A percentile compares a stretch with the other conserved stretches of the same genome.
These are phyloP conservation scores for Troilus luridus DNA, from an alignment of 2,888 invertebrate species.

Conservation along the genomic window DNA sequence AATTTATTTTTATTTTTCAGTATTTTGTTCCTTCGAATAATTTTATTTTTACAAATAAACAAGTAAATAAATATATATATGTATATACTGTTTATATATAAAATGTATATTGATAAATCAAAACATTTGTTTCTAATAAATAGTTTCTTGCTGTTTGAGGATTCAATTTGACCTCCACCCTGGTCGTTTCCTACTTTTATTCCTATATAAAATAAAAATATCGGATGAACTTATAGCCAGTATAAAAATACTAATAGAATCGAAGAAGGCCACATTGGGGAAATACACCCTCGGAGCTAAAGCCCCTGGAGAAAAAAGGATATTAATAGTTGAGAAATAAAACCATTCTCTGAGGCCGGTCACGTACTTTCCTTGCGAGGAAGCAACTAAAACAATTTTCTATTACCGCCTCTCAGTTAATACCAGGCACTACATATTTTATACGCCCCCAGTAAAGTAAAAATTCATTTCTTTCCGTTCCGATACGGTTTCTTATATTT, in stretches of 20 bases:
- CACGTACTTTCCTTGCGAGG: not conserved
- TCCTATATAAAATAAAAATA: not conserved
- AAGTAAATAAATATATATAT: too few species aligned
- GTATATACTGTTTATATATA: too few species aligned
- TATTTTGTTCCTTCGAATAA: too few species aligned
- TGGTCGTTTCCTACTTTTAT: too few species aligned
- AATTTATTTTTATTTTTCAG: too few species aligned
- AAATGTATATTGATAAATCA: too few species aligned
- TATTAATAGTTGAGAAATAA: conserved; percentile 42
- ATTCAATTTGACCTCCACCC: too few species aligned
- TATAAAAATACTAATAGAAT: conserved; percentile 34
- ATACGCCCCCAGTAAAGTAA: conserved; percentile 24
- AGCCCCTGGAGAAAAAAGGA: not conserved
- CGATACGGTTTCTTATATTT: conserved; percentile 3
- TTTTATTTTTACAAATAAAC: too few species aligned
- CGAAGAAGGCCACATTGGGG: not conserved
- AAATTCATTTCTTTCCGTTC: not conserved
- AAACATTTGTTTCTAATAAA: too few species aligned
- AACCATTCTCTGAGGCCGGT: conserved; percentile 23
- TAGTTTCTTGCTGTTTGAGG: too few species aligned
- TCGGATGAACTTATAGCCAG: not conserved
- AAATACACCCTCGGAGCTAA: conserved; percentile 7
- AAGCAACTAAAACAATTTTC: conserved; percentile 35
- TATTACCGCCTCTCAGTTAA: conserved; percentile 34
- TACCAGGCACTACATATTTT: conserved; percentile 36